Base-by-base conservation (phyloP, 1,140 invertebrate species). In the Calycopis cecrops region DNA sequence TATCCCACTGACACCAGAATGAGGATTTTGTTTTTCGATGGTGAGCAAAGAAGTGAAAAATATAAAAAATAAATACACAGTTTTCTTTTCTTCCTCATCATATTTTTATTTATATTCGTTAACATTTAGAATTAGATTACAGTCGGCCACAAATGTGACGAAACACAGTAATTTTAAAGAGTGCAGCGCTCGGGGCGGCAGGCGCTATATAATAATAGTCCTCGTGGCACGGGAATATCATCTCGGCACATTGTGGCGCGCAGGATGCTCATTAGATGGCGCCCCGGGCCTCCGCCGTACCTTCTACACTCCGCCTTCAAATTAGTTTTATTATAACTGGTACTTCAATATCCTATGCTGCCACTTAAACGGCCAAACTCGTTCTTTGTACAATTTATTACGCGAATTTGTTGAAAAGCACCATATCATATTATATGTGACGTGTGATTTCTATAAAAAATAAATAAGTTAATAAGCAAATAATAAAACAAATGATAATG, bases 221-320 rank as follows among this genome's bases (percentile, higher is more conserved):
- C 76, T 71, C 68, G 73, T 70, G 70, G 62, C 70, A 70, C 71
- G 60, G 73, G 72, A 81, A 74, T 82, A 80, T 76, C 76, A 84
- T 79, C 80, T 79, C 71, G 62, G 78, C 77, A 81, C 73, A 84
- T 77, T 84, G 79, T 82, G 80, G 71, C 68, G 61, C 62, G 71
- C 73, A 79, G 77, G 76, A 83, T 76, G 79, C 79, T 83, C 79
- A 83, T 83, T 83, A 83, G 79, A 76, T 77, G 76, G 69, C 66
- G 76, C 79, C 78, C 58, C 59, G 56, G 78, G 77, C 71, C 57
- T 54, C 56, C 74, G 63, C 63, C 67, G 56, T 68, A 70, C 71
- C 72, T 76, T 68, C 68, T 67, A 61, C 59, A 57, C 65, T 57
- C 67, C 76, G 6, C 21, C 2, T 28, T 28, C 2, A 76, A 82